Percentiles rank a stretch among this genome's conserved stretches.
These are phyloP conservation scores for Mirza zaza DNA, from an alignment of 2,113 vertebrate species.

Conservation along the genomic window DNA sequence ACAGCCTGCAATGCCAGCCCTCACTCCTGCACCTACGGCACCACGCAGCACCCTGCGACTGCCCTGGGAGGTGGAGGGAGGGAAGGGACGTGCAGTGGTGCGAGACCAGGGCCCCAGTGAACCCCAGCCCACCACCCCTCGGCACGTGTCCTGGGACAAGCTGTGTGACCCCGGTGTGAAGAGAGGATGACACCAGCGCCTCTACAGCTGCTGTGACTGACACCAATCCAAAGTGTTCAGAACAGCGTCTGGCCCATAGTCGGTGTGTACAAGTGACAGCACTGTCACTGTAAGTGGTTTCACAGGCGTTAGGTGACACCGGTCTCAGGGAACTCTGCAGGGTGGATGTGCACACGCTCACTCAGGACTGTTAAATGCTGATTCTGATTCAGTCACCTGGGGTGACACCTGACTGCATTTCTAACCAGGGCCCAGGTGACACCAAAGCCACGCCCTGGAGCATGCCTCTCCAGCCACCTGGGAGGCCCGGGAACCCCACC, in stretches of 20 bases:
- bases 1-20: not conserved
- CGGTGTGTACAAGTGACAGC: not conserved
- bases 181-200: not conserved
- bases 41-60: not conserved
- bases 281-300: not conserved
- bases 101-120: not conserved
- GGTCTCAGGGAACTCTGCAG: not conserved
- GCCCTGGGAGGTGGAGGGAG: not conserved
- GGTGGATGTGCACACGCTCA: not conserved
- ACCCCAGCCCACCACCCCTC: not conserved
- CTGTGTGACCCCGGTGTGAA: not conserved
- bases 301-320: not conserved
- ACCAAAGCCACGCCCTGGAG: not conserved
- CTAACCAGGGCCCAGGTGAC: not conserved
- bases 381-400: not conserved
- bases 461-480: not conserved
- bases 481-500: not conserved
- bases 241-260: not conserved
- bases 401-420: not conserved
- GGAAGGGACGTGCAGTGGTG: not conserved
- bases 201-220: not conserved
- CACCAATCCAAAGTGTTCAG: not conserved
- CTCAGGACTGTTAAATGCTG: not conserved
- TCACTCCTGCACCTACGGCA: not conserved
- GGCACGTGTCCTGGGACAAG: not conserved